Conservation (phyloP, 2,888 invertebrate genomes). For the Pseudanteris insignis region DNA sequence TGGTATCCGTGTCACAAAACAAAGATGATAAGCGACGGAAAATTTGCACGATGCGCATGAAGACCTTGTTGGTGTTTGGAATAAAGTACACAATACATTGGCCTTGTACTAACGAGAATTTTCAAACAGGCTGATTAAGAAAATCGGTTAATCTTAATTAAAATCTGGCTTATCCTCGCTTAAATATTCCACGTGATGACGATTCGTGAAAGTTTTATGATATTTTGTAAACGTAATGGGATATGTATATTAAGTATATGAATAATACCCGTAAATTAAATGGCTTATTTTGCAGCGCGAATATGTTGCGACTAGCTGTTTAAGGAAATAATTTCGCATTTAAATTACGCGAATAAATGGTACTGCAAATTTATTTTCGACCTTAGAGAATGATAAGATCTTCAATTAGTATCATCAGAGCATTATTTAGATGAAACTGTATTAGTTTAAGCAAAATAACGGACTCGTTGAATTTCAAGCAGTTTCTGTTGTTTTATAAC, state of each 20-base stretch:
- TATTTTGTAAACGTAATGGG: constrained; percentile 4
- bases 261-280: constrained; percentile 1
- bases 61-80: constrained; percentile 14
- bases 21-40: too few species aligned
- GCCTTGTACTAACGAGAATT: constrained; percentile 18
- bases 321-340: background rate
- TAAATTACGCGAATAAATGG: constrained; percentile 3
- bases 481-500: too few species aligned
- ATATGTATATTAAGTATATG: constrained; percentile 7
- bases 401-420: constrained; percentile 13
- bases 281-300: background rate
- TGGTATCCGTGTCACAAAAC: too few species aligned
- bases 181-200: constrained; percentile 10
- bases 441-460: constrained; percentile 13
- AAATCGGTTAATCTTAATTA: constrained; percentile 31
- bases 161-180: constrained; percentile 20
- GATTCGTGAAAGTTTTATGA: background rate
- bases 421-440: constrained; percentile 10
- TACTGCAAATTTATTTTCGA: constrained; percentile 1
- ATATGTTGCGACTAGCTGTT: background rate
- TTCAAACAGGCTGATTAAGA: constrained; percentile 22
- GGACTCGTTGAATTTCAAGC: constrained; percentile 12
- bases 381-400: constrained; percentile 8
- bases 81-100: constrained; percentile 17
- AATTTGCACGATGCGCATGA: constrained; percentile 9